Percentiles rank a stretch among this genome's conserved stretches.
phyloP scores from a whole-genome alignment of 2,113 vertebrate genomes.

The Anoplopoma fimbria region DNA sequence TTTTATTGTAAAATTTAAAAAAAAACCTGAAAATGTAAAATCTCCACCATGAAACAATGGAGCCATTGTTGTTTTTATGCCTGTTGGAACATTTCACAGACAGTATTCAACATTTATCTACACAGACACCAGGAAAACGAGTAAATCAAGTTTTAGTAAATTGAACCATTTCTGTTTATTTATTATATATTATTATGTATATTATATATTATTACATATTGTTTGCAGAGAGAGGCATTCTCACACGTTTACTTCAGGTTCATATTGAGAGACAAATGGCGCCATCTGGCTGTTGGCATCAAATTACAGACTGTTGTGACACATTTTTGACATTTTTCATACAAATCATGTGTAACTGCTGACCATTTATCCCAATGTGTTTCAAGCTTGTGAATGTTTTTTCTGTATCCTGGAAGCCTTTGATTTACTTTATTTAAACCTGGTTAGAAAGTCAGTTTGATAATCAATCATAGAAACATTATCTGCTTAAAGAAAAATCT shows the following conservation, averaged over 20 bases:
- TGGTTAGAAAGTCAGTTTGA: background rate
- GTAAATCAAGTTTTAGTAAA: background rate
- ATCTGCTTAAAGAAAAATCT: background rate
- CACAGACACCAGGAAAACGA: background rate
- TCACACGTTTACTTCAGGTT: background rate
- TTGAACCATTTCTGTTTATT: background rate
- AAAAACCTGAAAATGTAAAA: too few species aligned
- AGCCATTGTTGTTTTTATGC: background rate
- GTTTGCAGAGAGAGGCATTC: background rate
- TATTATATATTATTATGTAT: background rate
- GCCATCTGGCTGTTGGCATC: slow-evolving; percentile 54
- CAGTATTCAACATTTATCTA: background rate
- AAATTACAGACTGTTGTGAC: background rate
- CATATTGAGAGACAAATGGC: slow-evolving; percentile 14
- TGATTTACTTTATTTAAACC: background rate
- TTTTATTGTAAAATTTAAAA: background rate
- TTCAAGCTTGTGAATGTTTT: background rate
- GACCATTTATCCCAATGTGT: background rate
- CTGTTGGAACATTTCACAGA: background rate
- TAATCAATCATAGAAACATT: background rate
- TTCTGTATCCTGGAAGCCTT: background rate
- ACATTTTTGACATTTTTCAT: background rate
- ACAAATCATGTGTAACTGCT: background rate
- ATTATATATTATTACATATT: background rate
- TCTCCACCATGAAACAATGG: background rate